Evolutionary conservation across 2,888 invertebrate species (phyloP).

Genomic region (Pterostichus niger): DNA sequence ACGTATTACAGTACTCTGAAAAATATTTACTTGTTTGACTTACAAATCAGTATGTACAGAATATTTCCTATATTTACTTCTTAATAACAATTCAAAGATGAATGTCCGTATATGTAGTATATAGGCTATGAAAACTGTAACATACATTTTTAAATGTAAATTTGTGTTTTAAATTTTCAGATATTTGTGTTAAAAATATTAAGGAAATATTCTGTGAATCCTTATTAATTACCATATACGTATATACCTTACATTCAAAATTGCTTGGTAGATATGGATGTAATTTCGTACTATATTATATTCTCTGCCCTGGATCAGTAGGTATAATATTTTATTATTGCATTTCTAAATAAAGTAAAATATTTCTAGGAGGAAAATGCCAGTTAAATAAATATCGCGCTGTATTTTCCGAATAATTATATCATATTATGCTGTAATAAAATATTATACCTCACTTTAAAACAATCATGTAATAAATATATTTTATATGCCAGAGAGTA

Average conservation of each 20-base stretch:
- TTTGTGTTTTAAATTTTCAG: too few relatives aligned
- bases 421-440: not conserved
- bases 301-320: too few relatives aligned
- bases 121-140: too few relatives aligned
- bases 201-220: not conserved
- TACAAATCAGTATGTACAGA: not conserved
- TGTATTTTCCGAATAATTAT: too few relatives aligned
- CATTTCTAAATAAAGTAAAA: too few relatives aligned
- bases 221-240: not conserved
- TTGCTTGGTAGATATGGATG: too few relatives aligned
- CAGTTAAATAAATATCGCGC: too few relatives aligned
- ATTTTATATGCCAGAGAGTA: conserved; percentile 17
- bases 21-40: not conserved
- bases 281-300: too few relatives aligned
- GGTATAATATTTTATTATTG: too few relatives aligned
- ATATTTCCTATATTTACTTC: conserved; percentile 4
- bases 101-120: not conserved
- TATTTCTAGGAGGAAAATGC: too few relatives aligned
- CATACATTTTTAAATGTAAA: too few relatives aligned
- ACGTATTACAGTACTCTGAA: not conserved
- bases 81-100: not conserved
- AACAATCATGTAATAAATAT: conserved; percentile 30
- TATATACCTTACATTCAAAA: not conserved
- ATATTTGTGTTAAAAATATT: not conserved
- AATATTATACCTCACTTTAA: conserved; percentile 12